phyloP scores from a whole-genome alignment of 1,140 invertebrate genomes.

The Caerostris extrusa region DNA sequence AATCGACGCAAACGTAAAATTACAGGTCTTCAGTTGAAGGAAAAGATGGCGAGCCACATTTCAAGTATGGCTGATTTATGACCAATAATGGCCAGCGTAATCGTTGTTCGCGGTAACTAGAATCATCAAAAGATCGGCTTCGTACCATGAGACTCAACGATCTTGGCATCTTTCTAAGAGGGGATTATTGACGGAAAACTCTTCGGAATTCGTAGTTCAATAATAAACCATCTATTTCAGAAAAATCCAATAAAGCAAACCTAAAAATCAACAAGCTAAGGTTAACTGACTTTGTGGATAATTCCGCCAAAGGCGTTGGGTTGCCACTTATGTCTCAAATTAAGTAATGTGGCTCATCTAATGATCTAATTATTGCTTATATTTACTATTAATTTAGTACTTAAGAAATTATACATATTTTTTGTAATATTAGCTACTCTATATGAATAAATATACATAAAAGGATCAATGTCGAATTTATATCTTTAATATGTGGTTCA shows the following conservation, averaged over 20 bases:
- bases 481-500: too few relatives aligned
- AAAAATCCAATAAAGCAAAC: background rate
- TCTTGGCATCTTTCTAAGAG: background rate
- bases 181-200: background rate
- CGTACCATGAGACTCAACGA: background rate
- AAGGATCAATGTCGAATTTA: too few relatives aligned
- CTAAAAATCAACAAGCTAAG: background rate
- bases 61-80: slow-evolving; percentile 65
- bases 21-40: slow-evolving; percentile 27
- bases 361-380: too few relatives aligned
- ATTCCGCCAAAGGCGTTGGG: too few relatives aligned
- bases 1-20: slow-evolving; percentile 62
- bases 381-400: too few relatives aligned
- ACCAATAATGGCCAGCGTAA: slow-evolving; percentile 57
- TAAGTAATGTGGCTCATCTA: too few relatives aligned
- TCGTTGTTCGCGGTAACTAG: slow-evolving; percentile 41
- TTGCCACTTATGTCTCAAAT: too few relatives aligned
- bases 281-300: background rate
- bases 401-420: too few relatives aligned
- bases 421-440: too few relatives aligned
- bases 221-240: background rate
- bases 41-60: slow-evolving; percentile 47
- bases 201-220: background rate
- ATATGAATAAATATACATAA: too few relatives aligned
- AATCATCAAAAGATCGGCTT: slow-evolving; percentile 8